Base-by-base conservation (phyloP, 2,113 vertebrate genomes). In the Limanda limanda region DNA sequence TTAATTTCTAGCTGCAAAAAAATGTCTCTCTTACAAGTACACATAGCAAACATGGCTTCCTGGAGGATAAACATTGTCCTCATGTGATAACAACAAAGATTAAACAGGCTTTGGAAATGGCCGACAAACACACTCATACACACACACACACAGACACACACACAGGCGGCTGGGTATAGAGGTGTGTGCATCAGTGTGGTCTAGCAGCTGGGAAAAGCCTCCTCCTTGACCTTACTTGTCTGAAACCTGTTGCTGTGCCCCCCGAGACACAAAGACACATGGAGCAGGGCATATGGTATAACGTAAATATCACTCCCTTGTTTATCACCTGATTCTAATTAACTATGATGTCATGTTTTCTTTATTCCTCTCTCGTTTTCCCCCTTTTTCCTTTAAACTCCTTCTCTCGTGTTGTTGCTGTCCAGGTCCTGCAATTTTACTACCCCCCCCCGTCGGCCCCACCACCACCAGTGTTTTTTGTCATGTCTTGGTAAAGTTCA, bases 261-360 rank as follows among this genome's bases (percentile, higher is more conserved):
- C 79, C 71, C 31, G 78, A 89, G 89, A 92, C 88, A 76, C 78
- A 90, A 12, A 89, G 82, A 91, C 86, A 89, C 88, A 89, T 84
- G 88, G 84, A 78, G 81, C 54, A 25, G 85, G 89, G 86, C 91
- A 93, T 93, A 88, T 93, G 91, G 88, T 88, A 69, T 93, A 92
- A 92, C 72, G 79, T 94, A 94, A 94, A 94, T 94, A 94, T 87
- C 88, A 86, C 83, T 85, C 81, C 71, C 78, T 85, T 91, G 86
- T 93, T 94, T 91, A 90, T 92, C 92, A 93, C 89, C 94, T 94
- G 94, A 94, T 92, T 93, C 90, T 91, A 92, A 94, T 94, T 94
- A 94, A 91, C 87, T 86, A 89, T 94, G 92, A 91, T 91, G 90
- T 93, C 90, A 93, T 88, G 89, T 73, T 89, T 91, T 88, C 88